phyloP scores from a whole-genome alignment of 2,888 invertebrate genomes.

The Hirtodrosophila alboralis region DNA sequence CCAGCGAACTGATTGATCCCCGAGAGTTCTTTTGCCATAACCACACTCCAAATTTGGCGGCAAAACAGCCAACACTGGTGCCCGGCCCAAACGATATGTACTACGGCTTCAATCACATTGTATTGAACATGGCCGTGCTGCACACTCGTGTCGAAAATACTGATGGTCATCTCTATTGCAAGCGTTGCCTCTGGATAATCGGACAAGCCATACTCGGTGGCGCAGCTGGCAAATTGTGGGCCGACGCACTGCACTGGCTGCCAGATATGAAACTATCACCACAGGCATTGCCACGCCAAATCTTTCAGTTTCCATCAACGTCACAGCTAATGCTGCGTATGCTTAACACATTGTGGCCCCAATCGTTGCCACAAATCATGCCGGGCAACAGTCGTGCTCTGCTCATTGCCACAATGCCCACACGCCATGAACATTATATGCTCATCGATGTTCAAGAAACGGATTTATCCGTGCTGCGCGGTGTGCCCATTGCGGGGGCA shows the following conservation, averaged over 20 bases:
- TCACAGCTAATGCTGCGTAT: constrained; percentile 64
- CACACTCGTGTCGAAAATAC: constrained; percentile 36
- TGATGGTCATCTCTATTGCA: constrained; percentile 70
- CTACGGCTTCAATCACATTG: constrained; percentile 80
- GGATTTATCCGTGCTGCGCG: constrained; percentile 72
- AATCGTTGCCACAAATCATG: constrained; percentile 26
- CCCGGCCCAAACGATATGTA: constrained; percentile 71
- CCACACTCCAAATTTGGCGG: constrained; percentile 35
- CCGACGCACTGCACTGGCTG: constrained; percentile 65
- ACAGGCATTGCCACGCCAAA: constrained; percentile 16
- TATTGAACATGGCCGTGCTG: constrained; percentile 53
- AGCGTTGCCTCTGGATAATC: constrained; percentile 71
- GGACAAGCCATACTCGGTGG: constrained; percentile 66
- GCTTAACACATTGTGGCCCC: constrained; percentile 58
- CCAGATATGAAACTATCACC: not conserved
- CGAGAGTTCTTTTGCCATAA: constrained; percentile 81
- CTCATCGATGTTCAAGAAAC: constrained; percentile 80
- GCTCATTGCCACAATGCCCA: constrained; percentile 71
- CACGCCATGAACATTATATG: constrained; percentile 68
- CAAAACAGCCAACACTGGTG: constrained; percentile 50
- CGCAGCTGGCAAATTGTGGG: constrained; percentile 78
- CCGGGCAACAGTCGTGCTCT: constrained; percentile 46
- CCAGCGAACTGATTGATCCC: constrained; percentile 79
- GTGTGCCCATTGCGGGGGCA: constrained; percentile 30
- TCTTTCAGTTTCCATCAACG: constrained; percentile 47